A percentile compares a stretch with the other conserved stretches of the same genome.
These are phyloP conservation scores for Temnothorax unifasciatus DNA, from an alignment of 2,888 invertebrate genomes.

Conservation along the genomic window DNA sequence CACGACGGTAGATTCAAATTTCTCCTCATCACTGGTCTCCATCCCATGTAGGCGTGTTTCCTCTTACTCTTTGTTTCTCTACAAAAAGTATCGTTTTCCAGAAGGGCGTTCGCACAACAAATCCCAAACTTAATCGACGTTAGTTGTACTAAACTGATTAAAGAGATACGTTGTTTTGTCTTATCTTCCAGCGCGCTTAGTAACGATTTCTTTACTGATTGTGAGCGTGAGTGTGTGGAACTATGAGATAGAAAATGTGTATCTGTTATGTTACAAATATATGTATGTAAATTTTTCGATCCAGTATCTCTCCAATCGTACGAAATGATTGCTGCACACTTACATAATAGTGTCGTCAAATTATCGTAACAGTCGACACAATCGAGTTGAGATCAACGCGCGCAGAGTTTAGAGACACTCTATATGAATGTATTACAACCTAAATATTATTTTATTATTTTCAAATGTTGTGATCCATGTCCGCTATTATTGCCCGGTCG, in stretches of 20 bases:
- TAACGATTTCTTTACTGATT: background rate
- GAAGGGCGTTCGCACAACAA: background rate
- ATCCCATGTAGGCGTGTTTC: background rate
- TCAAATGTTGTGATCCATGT: background rate
- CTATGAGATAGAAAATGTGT: background rate
- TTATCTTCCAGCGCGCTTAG: background rate
- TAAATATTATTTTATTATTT: slow-evolving; percentile 17
- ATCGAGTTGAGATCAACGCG: background rate
- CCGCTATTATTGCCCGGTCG: background rate
- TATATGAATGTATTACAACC: slow-evolving; percentile 1
- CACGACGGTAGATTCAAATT: slow-evolving; percentile 16
- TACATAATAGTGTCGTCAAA: background rate
- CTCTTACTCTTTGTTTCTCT: background rate
- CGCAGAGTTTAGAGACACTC: background rate
- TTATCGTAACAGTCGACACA: background rate
- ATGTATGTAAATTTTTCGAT: background rate
- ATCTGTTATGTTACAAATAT: background rate
- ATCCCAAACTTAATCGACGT: slow-evolving; percentile 1
- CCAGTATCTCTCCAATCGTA: too few species aligned
- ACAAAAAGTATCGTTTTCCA: slow-evolving; percentile 28
- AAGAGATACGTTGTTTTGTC: background rate
- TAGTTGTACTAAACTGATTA: background rate
- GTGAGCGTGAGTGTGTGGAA: background rate
- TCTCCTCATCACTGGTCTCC: background rate
- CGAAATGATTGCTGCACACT: background rate